Evolutionary conservation across 2,797 vertebrate genomes (phyloP), one percentile per base, ranked within the genome.

Genomic region (Gymnoscopelus microlampas): DNA sequence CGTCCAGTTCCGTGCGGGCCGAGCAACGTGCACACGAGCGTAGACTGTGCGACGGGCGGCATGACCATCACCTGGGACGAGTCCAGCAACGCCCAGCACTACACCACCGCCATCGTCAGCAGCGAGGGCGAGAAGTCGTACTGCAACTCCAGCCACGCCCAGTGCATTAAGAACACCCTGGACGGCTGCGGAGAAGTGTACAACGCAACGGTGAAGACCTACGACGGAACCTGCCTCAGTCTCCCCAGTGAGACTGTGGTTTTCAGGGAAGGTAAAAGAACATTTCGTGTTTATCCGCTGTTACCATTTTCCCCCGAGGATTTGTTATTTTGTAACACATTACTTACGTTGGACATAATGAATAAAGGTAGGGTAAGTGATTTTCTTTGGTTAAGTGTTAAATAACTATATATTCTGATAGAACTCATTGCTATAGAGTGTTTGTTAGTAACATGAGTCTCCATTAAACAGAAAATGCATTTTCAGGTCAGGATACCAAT

Each of bases 1-100:
- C 55, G 1, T 65, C 3, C 76, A 95, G 95, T 93, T 68, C 92
- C 92, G 14, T 95, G 94, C 65, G 93, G 92, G 13, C 94, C 94
- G 11, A n/a, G 48, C 24, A 70, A 87, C 0, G 68, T 93, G 56
- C 47, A 11, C 0, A 54, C 84, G 0, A 11, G 51, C 0, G 73
- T 94, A 50, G 75, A 91, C 73, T 95, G 94, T 60, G 54, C 3
- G 7, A 85, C 91, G 2, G 84, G 87, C 2, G 68, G 23, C 6
- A 53, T 88, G 68, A 81, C 73, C 4, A 47, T 91, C 6, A 35
- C 2, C 53, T 95, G 93, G 94, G 71, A 79, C 0, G 5, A 53
- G 0, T 79, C 88, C 0, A 48, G 3, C 10, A 70, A 70, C 0
- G 89, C 90, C 3, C 60, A 83, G 0, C 73, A 77, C 39, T 95